phyloP scores from a whole-genome alignment of 1,140 invertebrate genomes.

The Brachionus sp. region DNA sequence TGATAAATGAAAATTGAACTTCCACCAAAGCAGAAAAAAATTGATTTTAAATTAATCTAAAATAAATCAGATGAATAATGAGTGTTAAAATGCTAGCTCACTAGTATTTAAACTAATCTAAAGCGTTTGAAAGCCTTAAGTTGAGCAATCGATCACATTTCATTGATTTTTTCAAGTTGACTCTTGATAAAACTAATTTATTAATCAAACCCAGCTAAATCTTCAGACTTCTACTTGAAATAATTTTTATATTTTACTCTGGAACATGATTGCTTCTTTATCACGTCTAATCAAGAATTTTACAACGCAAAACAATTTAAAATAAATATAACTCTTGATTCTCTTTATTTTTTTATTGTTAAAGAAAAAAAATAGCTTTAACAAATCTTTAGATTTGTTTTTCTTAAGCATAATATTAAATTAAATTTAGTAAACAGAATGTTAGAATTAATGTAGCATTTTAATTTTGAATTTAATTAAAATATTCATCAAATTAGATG shows the following conservation, averaged over 20 bases:
- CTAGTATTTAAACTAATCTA: neutral
- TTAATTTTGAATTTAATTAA: neutral
- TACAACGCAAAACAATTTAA: neutral
- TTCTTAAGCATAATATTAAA: neutral
- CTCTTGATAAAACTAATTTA: slow-evolving; percentile 4
- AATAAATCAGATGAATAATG: neutral
- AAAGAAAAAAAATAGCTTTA: neutral
- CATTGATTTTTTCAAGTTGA: neutral
- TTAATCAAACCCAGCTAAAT: neutral
- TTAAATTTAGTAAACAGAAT: neutral
- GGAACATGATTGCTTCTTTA: neutral
- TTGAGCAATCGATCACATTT: neutral
- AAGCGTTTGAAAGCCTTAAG: neutral
- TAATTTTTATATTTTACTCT: neutral
- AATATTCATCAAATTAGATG: neutral
- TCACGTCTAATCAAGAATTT: neutral
- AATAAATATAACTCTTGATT: neutral
- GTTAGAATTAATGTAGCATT: neutral
- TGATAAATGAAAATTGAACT: neutral
- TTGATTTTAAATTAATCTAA: neutral
- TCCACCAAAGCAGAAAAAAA: neutral
- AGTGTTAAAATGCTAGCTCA: neutral
- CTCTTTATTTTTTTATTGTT: neutral
- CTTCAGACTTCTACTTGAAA: neutral
- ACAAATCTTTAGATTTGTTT: neutral